Evolutionary conservation across 2,888 invertebrate species (phyloP).

Genomic region (Cremastinae sp.): DNA sequence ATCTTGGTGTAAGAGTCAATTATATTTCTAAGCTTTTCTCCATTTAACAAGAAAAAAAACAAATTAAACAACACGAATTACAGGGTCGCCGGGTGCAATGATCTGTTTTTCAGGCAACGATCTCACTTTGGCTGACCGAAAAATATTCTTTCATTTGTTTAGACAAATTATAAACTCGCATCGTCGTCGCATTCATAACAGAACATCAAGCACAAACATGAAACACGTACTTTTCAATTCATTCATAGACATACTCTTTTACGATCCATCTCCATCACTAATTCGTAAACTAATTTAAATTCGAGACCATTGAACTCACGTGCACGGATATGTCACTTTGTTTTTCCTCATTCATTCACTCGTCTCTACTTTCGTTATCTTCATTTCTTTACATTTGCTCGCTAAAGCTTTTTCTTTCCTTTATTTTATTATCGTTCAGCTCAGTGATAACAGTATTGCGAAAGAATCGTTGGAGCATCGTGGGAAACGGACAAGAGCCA

Average conservation of each 20-base stretch:
- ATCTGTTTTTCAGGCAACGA: conserved; percentile 13
- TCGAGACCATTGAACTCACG: conserved; percentile 50
- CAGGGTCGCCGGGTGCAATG: conserved; percentile 43
- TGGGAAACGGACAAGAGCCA: conserved; percentile 15
- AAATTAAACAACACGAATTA: conserved; percentile 46
- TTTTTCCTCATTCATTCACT: conserved; percentile 17
- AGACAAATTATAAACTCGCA: conserved; percentile 4
- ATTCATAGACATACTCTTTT: conserved; percentile 30
- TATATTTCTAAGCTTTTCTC: conserved; percentile 78
- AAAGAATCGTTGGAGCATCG: conserved; percentile 19
- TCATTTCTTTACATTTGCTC: conserved; percentile 47
- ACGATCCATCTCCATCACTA: conserved; percentile 22
- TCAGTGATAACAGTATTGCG: conserved; percentile 14
- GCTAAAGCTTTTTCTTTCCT: conserved; percentile 46
- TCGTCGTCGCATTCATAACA: conserved; percentile 34
- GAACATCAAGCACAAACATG: conserved; percentile 39
- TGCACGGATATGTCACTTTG: conserved; percentile 55
- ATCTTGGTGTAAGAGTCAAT: conserved; percentile 80
- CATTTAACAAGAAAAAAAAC: conserved; percentile 66
- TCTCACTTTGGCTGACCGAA: not conserved
- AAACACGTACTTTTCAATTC: conserved; percentile 40
- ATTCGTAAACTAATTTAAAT: not conserved
- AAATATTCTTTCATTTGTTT: conserved; percentile 13
- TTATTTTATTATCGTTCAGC: conserved; percentile 16
- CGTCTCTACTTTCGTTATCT: conserved; percentile 12